A percentile compares a stretch with the other conserved stretches of the same genome.
Evolutionary conservation across 2,888 invertebrate species (phyloP).

Genomic region (Sesia bembeciformis): DNA sequence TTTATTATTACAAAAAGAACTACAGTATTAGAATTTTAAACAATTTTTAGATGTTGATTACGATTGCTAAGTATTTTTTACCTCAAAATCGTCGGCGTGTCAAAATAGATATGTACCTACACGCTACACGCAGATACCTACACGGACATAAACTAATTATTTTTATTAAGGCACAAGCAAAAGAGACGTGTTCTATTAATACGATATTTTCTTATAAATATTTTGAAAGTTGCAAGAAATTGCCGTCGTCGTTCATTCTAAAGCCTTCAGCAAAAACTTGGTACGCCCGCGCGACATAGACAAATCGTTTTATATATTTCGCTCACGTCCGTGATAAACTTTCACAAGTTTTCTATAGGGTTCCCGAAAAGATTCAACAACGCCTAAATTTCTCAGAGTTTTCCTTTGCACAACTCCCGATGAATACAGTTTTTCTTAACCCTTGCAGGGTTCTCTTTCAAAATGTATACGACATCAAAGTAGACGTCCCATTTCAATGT

Average conservation of each 20-base stretch:
- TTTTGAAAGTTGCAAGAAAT: background rate
- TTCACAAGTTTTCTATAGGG: slow-evolving; percentile 7
- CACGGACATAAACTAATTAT: too few species aligned
- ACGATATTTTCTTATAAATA: background rate
- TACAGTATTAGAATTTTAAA: too few species aligned
- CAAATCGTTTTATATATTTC: slow-evolving; percentile 16
- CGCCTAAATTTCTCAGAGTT: background rate
- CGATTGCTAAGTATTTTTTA: too few species aligned
- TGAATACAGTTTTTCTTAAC: background rate
- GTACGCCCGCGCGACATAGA: slow-evolving; percentile 11
- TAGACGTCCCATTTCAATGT: background rate
- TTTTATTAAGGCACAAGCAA: too few species aligned
- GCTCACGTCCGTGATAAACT: slow-evolving; percentile 7
- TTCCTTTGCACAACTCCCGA: background rate
- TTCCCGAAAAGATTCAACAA: slow-evolving; percentile 1
- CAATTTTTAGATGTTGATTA: too few species aligned
- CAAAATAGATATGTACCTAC: too few species aligned
- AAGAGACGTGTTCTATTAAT: background rate
- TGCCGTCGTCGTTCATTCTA: slow-evolving; percentile 1
- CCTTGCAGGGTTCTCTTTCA: background rate
- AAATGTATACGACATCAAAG: background rate
- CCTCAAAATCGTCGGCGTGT: too few species aligned
- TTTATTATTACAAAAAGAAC: too few species aligned
- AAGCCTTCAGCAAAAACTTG: slow-evolving; percentile 14
- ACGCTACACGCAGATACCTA: too few species aligned